phyloP scores from a whole-genome alignment of 1,140 invertebrate genomes.

The Drosophila fuyamai region DNA sequence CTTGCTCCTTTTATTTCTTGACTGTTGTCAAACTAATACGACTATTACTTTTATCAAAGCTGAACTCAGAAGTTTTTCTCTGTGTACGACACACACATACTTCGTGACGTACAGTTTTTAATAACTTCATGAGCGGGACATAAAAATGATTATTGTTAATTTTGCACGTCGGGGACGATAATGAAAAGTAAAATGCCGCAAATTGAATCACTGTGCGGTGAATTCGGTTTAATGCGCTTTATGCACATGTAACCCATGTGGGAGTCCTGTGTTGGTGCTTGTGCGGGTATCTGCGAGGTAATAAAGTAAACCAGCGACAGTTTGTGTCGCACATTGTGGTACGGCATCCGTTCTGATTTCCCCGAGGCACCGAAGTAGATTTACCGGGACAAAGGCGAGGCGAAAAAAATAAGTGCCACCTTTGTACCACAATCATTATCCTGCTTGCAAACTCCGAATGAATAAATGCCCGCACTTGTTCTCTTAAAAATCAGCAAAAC shows the following conservation, averaged over 20 bases:
- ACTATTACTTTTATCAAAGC: too few species aligned
- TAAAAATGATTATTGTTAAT: slow-evolving; percentile 77
- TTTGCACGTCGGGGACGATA: slow-evolving; percentile 42
- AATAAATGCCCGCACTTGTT: slow-evolving; percentile 27
- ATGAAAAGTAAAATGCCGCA: slow-evolving; percentile 63
- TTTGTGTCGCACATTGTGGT: slow-evolving; percentile 46
- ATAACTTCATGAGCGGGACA: slow-evolving; percentile 61
- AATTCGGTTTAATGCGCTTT: slow-evolving; percentile 51
- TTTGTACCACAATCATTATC: slow-evolving; percentile 37
- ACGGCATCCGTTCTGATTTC: slow-evolving; percentile 25
- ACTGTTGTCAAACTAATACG: too few species aligned
- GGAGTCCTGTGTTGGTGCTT: slow-evolving; percentile 21
- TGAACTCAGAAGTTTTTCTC: neutral
- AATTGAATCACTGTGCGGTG: slow-evolving; percentile 67
- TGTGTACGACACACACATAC: slow-evolving; percentile 11
- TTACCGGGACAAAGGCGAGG: slow-evolving; percentile 29
- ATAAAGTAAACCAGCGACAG: slow-evolving; percentile 51
- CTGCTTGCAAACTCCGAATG: slow-evolving; percentile 27
- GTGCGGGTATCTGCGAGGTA: slow-evolving; percentile 22
- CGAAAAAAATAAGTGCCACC: slow-evolving; percentile 1
- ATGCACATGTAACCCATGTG: slow-evolving; percentile 12
- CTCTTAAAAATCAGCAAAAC: slow-evolving; percentile 21
- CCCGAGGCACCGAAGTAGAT: slow-evolving; percentile 41
- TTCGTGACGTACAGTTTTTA: slow-evolving; percentile 48
- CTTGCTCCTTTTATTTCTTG: too few species aligned